Evolutionary conservation across 2,888 invertebrate genomes (phyloP).

Genomic region (Mongoloraphidia duomilia): DNA sequence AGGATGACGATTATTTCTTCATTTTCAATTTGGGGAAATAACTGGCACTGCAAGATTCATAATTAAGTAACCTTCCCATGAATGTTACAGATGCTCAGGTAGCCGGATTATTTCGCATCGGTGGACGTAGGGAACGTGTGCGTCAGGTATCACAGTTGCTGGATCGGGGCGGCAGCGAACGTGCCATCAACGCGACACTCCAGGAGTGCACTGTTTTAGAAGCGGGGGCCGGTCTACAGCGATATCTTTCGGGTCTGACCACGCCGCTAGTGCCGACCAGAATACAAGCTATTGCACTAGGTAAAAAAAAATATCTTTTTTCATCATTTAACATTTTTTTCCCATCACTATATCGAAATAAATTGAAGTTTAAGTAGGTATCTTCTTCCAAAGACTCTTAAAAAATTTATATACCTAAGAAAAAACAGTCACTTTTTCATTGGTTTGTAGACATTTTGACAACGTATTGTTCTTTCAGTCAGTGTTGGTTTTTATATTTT

Average conservation of each 20-base stretch:
- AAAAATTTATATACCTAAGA: no score
- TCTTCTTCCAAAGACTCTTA: no score
- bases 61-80: no score
- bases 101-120: slow-evolving; percentile 22
- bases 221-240: slow-evolving; percentile 30
- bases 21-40: no score
- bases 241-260: slow-evolving; percentile 26
- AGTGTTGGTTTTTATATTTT: no score
- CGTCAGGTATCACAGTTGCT: slow-evolving; percentile 19
- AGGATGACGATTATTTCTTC: no score
- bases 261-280: slow-evolving; percentile 30
- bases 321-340: not conserved
- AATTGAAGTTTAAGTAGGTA: no score
- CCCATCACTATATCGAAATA: no score
- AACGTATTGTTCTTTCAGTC: no score
- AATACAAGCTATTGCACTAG: slow-evolving; percentile 32
- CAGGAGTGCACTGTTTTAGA: slow-evolving; percentile 22
- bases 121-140: slow-evolving; percentile 18
- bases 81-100: slow-evolving; percentile 19
- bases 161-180: slow-evolving; percentile 18
- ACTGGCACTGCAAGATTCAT: no score
- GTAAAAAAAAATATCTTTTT: slow-evolving; percentile 19
- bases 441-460: no score
- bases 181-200: slow-evolving; percentile 16
- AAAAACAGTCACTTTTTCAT: no score